phyloP scores from a whole-genome alignment of 2,113 vertebrate genomes.

The Herpetotheres cachinnans region DNA sequence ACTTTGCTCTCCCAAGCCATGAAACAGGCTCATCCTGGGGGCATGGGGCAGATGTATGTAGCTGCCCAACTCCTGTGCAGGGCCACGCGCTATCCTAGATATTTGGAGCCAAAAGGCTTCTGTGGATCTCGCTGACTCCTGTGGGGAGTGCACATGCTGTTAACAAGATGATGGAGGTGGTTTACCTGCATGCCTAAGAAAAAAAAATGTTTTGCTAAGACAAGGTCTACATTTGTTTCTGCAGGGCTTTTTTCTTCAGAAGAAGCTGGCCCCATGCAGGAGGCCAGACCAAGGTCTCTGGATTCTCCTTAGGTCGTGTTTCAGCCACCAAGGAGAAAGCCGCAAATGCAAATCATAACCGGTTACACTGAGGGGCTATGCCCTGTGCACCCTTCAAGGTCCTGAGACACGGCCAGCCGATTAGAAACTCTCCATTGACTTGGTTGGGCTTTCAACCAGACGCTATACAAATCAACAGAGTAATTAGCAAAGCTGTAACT shows the following conservation, averaged over 20 bases:
- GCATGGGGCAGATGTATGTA: not conserved
- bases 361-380: not conserved
- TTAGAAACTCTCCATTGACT: not conserved
- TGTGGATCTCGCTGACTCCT: not conserved
- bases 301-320: not conserved
- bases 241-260: not conserved
- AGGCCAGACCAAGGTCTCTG: not conserved
- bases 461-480: not conserved
- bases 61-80: not conserved
- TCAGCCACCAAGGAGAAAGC: not conserved
- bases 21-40: not conserved
- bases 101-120: not conserved
- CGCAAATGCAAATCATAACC: not conserved
- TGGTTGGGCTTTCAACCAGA: constrained; percentile 7
- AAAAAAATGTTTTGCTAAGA: not conserved
- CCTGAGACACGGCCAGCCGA: not conserved
- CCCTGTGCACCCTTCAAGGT: not conserved
- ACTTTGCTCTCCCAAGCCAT: not conserved
- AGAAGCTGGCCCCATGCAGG: not conserved
- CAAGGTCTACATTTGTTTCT: not conserved
- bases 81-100: not conserved
- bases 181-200: not conserved
- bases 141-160: not conserved
- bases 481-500: constrained; percentile 48
- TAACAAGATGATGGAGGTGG: not conserved